Evolutionary conservation across 2,888 invertebrate species (phyloP), one percentile per base, ranked within the genome.

Genomic region (Drosophila merina): DNA sequence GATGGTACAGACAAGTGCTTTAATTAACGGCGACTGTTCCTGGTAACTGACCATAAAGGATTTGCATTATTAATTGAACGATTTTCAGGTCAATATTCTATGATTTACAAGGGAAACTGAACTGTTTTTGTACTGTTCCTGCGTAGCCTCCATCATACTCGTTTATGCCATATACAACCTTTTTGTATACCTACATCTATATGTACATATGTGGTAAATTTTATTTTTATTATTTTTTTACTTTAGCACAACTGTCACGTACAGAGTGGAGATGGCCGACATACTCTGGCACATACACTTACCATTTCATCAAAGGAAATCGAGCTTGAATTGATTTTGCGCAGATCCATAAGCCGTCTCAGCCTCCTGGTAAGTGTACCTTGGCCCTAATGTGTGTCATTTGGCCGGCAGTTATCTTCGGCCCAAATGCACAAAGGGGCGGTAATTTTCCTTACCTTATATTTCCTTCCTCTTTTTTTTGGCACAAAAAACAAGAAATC

Each of bases 281-380:
- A 56, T 40, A 55, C 60, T 50, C 40, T 20, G 10, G 44, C 52
- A 57, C 60, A 70, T 57, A 60, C 60, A 64, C 64, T 52, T 62
- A 38, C 63, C 76, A 80, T 80, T 80, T 80, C 74, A 76, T 85
- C 79, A 85, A 85, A 82, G 72, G 74, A 76, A 81, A 82, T 82
- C 72, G 85, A 72, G 79, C 79, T 76, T 74, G 79, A 85, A 82
- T 82, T 82, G 81, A 82, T 85, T 82, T 77, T 68, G 64, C 62
- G 38, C 76, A 58, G 14, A 42, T 42, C 40, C 54, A 60, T 45
- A 50, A 50, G 74, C 63, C 57, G 38, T 48, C 36, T 12, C 52
- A 28, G 30, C 30, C 31, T 36, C 12, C 31, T 25, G 30, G 4
- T 7, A 12, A 52, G 38, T 31, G 48, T 45, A 57, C 52, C 52